Base-by-base conservation (phyloP, 1,140 invertebrate species). In the Acromyrmex charruanus region DNA sequence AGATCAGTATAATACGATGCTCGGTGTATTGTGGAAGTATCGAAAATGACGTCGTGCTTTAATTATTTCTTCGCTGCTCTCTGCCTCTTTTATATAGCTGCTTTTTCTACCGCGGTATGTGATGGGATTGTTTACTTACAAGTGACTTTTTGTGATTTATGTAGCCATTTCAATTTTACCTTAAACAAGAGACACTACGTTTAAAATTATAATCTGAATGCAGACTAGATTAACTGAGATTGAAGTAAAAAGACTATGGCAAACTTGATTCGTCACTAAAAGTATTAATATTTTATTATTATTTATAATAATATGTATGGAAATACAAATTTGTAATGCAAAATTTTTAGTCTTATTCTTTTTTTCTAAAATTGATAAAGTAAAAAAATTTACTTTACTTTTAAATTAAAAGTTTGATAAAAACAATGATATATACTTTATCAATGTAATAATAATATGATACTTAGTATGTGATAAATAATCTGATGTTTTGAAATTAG, bases 11-110 rank as follows among this genome's bases (percentile, higher is more conserved):
- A 75, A 66, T 85, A 72, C 69, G 68, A 84, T 84, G 85, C 81
- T 55, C 14, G 55, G 77, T 89, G 87, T 74, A 85, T 87, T 63
- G 69, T 85, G 65, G 79, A 85, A 77, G 77, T 75, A 69, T 75
- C 79, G 88, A 80, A 90, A 81, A 93, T 92, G 92, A 92, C 75
- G 39, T 14, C 49, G 59, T 66, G 80, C 59, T 51, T 85, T 65
- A 71, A 77, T 82, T 71, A 53, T 75, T 77, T 85, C 1, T 39
- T 55, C 86, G 18, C 59, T 39, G 21, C 28, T 51, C 6, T 91
- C 44, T 77, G 25, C 31, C 16, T 88, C 25, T 7, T 87, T 7
- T 68, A 59, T 31, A 16, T 65, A 25, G 21, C 71, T n/a, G 77
- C 58, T 14, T 14, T 69, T 61, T 65, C 21, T n/a, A 39, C 44